A percentile compares a stretch with the other conserved stretches of the same genome.
phyloP scores from a whole-genome alignment of 2,797 vertebrate genomes.

The Spinus pinus region DNA sequence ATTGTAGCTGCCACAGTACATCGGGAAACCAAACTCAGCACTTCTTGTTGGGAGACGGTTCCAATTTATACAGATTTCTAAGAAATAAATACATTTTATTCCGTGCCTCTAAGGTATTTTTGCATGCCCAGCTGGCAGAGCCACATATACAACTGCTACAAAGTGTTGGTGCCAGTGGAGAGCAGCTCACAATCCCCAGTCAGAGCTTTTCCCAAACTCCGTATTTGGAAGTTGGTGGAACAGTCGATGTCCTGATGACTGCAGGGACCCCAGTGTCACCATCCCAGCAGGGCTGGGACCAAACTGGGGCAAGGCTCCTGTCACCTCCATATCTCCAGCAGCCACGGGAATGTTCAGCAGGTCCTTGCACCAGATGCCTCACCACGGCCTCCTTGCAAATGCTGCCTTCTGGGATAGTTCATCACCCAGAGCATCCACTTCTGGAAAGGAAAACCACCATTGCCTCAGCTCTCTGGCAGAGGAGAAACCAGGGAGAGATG shows the following conservation, averaged over 20 bases:
- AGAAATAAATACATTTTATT: background rate
- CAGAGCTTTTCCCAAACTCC: background rate
- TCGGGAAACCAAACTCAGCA: background rate
- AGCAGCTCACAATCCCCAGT: background rate
- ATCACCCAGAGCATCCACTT: background rate
- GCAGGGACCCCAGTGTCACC: background rate
- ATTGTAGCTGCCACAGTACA: constrained; percentile 3
- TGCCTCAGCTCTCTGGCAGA: background rate
- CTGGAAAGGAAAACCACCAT: background rate
- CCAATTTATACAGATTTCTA: constrained; percentile 32
- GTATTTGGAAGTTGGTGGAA: background rate
- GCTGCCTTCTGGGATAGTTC: background rate
- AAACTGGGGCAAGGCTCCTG: background rate
- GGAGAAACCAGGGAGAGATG: background rate
- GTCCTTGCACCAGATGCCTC: background rate
- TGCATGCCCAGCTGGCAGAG: background rate
- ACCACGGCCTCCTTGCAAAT: background rate
- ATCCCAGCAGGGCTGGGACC: background rate
- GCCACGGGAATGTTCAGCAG: rapidly evolving
- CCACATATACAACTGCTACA: background rate
- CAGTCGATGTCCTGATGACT: background rate
- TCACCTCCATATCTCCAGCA: background rate
- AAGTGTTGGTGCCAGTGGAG: background rate
- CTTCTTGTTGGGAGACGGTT: background rate
- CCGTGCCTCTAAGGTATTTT: background rate